phyloP scores from a whole-genome alignment of 2,888 invertebrate species.

The Morpho achilles region DNA sequence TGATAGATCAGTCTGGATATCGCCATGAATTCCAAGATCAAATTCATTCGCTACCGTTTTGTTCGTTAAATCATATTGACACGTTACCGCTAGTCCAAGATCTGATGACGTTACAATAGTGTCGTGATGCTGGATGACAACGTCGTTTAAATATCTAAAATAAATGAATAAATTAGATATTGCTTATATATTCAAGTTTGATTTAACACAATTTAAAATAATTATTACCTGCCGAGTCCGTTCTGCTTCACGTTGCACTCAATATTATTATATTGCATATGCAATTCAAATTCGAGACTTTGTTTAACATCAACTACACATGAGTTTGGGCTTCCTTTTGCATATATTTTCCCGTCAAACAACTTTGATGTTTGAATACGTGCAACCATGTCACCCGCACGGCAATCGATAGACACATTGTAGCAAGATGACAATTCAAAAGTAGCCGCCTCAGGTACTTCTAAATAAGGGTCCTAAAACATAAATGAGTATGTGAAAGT shows the following conservation, averaged over 20 bases:
- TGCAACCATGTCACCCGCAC: constrained; percentile 95
- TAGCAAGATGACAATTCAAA: constrained; percentile 96
- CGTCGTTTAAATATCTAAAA: constrained; percentile 89
- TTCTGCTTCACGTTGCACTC: constrained; percentile 96
- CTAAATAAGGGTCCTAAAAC: constrained; percentile 89
- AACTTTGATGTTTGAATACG: constrained; percentile 94
- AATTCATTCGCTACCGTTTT: constrained; percentile 96
- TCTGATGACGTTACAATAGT: constrained; percentile 97
- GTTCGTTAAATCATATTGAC: constrained; percentile 96
- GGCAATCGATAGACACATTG: constrained; percentile 95
- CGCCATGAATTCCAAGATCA: constrained; percentile 92
- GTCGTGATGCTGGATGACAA: constrained; percentile 96
- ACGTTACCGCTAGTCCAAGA: constrained; percentile 94
- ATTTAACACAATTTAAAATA: not conserved
- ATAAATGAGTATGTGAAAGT: constrained; percentile 3
- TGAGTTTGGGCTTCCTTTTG: constrained; percentile 95
- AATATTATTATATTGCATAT: constrained; percentile 94
- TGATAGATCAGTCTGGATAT: constrained; percentile 90
- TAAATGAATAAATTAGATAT: constrained; percentile 7
- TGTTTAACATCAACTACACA: constrained; percentile 94
- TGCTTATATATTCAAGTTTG: not conserved
- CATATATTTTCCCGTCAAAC: constrained; percentile 96
- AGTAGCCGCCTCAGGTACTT: constrained; percentile 94
- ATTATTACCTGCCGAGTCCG: constrained; percentile 84
- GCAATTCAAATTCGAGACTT: constrained; percentile 93